These are phyloP conservation scores for Muschampia plurimacula DNA, from an alignment of 2,888 invertebrate genomes.

Conservation along the genomic window DNA sequence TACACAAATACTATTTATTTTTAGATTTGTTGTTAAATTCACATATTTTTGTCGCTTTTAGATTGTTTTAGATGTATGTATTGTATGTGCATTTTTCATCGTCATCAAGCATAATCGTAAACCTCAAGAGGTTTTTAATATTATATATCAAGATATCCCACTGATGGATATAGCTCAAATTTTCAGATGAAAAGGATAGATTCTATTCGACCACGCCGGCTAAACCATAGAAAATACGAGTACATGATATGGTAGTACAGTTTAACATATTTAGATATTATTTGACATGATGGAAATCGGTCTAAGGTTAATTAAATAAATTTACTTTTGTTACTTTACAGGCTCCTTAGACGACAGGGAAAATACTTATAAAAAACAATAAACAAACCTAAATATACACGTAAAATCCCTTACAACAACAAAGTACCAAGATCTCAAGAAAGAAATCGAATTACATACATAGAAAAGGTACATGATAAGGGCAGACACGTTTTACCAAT, in stretches of 20 bases:
- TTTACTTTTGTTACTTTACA: not conserved
- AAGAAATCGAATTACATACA: constrained; percentile 32
- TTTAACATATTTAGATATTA: too few species aligned
- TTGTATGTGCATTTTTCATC: too few species aligned
- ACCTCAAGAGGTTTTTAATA: too few species aligned
- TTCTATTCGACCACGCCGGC: too few species aligned
- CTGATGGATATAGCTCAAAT: too few species aligned
- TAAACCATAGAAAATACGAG: too few species aligned
- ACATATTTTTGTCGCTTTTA: not conserved
- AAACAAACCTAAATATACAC: not conserved
- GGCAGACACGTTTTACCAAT: constrained; percentile 35
- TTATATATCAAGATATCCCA: too few species aligned
- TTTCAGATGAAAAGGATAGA: too few species aligned
- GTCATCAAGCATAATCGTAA: too few species aligned
- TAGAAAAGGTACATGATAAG: constrained; percentile 31
- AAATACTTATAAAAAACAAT: not conserved
- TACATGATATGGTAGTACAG: too few species aligned
- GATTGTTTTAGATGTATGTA: not conserved
- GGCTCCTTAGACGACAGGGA: not conserved
- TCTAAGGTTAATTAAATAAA: too few species aligned
- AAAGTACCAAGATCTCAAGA: constrained; percentile 21
- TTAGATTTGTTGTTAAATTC: not conserved
- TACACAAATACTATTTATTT: constrained; percentile 3
- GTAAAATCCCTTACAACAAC: constrained; percentile 2
- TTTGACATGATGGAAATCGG: too few species aligned